Conservation (phyloP, 2,888 invertebrate species). For the Cheilosia grossa region DNA sequence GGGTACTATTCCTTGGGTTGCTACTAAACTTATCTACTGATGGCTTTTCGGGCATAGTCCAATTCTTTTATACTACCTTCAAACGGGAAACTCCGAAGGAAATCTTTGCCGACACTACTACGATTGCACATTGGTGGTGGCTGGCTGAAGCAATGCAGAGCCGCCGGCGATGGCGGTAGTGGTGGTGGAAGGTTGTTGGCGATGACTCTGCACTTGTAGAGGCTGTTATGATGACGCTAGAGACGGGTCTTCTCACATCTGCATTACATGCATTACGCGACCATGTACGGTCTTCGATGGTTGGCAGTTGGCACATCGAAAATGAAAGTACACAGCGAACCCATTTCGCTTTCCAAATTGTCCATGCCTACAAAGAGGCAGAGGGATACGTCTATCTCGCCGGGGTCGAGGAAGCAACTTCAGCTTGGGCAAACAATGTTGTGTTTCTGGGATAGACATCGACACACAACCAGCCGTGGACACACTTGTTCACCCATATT, state of each 20-base stretch:
- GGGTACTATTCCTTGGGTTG: slow-evolving; percentile 33
- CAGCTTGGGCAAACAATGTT: slow-evolving; percentile 30
- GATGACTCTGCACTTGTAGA: slow-evolving; percentile 59
- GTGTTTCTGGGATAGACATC: slow-evolving; percentile 19
- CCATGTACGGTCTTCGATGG: slow-evolving; percentile 2
- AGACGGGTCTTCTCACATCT: slow-evolving; percentile 61
- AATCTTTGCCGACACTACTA: slow-evolving; percentile 40
- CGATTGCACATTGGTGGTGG: slow-evolving; percentile 57
- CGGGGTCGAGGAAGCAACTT: slow-evolving; percentile 13
- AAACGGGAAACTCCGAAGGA: slow-evolving; percentile 57
- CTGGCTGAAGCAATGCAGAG: background rate
- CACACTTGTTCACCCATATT: slow-evolving; percentile 57
- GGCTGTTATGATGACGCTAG: slow-evolving; percentile 54
- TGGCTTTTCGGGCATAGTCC: slow-evolving; percentile 59
- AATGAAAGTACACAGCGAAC: slow-evolving; percentile 64
- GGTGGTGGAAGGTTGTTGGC: slow-evolving; percentile 24
- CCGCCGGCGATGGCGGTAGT: background rate
- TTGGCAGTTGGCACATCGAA: slow-evolving; percentile 53
- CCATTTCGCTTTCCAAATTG: slow-evolving; percentile 44
- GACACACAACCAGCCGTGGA: background rate
- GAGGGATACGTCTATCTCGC: background rate
- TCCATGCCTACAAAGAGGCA: background rate
- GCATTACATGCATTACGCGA: slow-evolving; percentile 57
- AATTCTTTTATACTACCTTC: slow-evolving; percentile 74
- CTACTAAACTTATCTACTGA: slow-evolving; percentile 59